Evolutionary conservation across 2,888 invertebrate genomes (phyloP).

Genomic region (Heliconius ethilla): DNA sequence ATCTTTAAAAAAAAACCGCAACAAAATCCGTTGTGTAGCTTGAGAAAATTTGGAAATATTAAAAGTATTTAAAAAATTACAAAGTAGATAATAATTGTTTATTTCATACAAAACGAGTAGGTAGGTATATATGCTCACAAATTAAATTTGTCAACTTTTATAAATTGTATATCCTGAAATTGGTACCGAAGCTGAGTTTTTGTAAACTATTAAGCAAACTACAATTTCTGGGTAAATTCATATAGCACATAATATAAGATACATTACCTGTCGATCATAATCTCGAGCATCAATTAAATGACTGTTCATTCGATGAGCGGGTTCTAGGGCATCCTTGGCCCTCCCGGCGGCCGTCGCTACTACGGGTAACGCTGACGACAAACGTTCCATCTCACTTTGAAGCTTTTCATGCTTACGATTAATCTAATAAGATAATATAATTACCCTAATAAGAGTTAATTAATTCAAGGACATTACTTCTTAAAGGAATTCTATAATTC

Average conservation of each 20-base stretch:
- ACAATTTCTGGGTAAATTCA: not conserved
- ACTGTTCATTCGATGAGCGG: slow-evolving; percentile 51
- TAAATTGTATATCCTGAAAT: too few species aligned
- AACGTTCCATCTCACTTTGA: slow-evolving; percentile 66
- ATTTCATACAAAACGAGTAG: too few species aligned
- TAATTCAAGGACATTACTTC: not conserved
- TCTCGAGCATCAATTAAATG: slow-evolving; percentile 56
- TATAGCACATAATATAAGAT: slow-evolving; percentile 1
- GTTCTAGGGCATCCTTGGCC: slow-evolving; percentile 65
- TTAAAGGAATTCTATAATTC: not conserved
- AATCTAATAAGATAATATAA: slow-evolving; percentile 48
- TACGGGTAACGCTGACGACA: slow-evolving; percentile 63
- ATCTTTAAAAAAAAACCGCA: too few species aligned
- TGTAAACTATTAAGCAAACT: too few species aligned
- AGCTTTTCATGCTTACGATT: slow-evolving; percentile 71
- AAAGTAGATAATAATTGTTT: too few species aligned
- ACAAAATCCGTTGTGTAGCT: too few species aligned
- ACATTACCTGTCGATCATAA: slow-evolving; percentile 68
- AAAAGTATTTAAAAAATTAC: too few species aligned
- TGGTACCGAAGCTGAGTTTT: too few species aligned
- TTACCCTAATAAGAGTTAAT: not conserved
- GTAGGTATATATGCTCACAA: too few species aligned
- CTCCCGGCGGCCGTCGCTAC: slow-evolving; percentile 65
- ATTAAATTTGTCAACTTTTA: too few species aligned
- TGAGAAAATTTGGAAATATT: too few species aligned